Base-by-base conservation (phyloP, 37 sponge, comb jelly and placozoan species). In the Eunapius fragilis region DNA sequence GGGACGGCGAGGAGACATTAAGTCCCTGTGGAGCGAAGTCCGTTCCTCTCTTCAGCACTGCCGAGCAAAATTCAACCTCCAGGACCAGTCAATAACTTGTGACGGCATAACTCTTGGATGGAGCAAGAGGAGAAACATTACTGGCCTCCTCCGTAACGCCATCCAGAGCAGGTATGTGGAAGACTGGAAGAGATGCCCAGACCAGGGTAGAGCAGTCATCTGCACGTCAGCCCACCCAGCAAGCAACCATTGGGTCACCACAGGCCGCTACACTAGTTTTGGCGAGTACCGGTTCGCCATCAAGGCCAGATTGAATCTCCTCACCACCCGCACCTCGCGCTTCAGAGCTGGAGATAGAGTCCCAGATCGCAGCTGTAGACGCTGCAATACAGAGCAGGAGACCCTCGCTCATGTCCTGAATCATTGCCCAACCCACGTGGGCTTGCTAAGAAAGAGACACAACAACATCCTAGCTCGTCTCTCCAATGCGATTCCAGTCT, bases 121-220 rank as follows among this genome's bases (percentile, higher is more conserved):
- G 58, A 58, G 58, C 58, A 58, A 58, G 58, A 58, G 58, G 58
- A 58, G 58, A 58, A 58, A 58, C 58, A 58, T 58, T 58, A 58
- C 58, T 58, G 58, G 58, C 58, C 58, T 58, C 58, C 58, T 58
- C 58, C 58, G 58, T 58, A 58, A 58, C 58, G 58, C 58, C 58
- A 58, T 58, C 58, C 58, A 58, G 58, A 58, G 58, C 58, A 58
- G 58, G 58, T 58, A 58, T 58, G 58, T 58, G 58, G 58, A 58
- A 58, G 58, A 58, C 58, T 58, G 58, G 58, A 58, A 58, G 58
- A 58, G 58, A 58, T 58, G 58, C 30, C 24, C 32, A 37, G 91
- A 91, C 67, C 91, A 91, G 74, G 91, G 83, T 13, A 69, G 75
- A 30, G 28, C 79, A 23, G 68, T 86, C 79, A 23, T 30, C 68